Evolutionary conservation across 2,888 invertebrate genomes (phyloP).

Genomic region (Ditula angustiorana): DNA sequence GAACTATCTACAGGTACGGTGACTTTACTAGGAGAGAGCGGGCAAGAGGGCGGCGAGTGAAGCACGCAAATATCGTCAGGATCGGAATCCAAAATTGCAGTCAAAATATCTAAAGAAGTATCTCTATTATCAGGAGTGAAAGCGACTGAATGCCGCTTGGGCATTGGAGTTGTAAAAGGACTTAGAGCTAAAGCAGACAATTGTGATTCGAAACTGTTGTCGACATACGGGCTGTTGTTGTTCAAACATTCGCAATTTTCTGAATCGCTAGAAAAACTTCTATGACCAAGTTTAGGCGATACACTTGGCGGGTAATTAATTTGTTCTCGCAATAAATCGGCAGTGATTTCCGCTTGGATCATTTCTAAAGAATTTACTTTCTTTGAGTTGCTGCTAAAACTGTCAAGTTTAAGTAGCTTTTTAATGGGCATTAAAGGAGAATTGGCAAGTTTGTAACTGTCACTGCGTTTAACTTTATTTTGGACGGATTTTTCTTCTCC

Average conservation of each 20-base stretch:
- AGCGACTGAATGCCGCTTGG: conserved; percentile 74
- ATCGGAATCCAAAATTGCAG: conserved; percentile 80
- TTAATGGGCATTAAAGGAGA: conserved; percentile 88
- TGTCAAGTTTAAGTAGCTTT: conserved; percentile 84
- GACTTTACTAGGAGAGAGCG: conserved; percentile 84
- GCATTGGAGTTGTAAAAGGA: conserved; percentile 74
- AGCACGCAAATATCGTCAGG: conserved; percentile 74
- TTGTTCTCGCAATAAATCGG: conserved; percentile 87
- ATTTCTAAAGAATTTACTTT: conserved; percentile 83
- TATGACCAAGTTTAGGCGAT: conserved; percentile 82
- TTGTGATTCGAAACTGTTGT: conserved; percentile 72
- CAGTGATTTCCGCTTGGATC: conserved; percentile 87
- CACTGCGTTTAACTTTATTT: conserved; percentile 90
- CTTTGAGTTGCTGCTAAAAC: conserved; percentile 73
- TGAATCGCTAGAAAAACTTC: conserved; percentile 62
- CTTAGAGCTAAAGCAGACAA: conserved; percentile 75
- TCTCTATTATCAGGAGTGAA: conserved; percentile 72
- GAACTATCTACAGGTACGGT: conserved; percentile 87
- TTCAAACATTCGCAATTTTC: conserved; percentile 66
- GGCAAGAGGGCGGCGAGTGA: conserved; percentile 78
- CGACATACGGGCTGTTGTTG: conserved; percentile 54
- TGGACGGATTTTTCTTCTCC: conserved; percentile 60
- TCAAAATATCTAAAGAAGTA: conserved; percentile 72
- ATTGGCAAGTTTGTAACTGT: conserved; percentile 94
- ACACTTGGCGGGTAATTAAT: conserved; percentile 90